A percentile compares a stretch with the other conserved stretches of the same genome.
phyloP scores from a whole-genome alignment of 2,888 invertebrate genomes.

The Tyria jacobaeae region DNA sequence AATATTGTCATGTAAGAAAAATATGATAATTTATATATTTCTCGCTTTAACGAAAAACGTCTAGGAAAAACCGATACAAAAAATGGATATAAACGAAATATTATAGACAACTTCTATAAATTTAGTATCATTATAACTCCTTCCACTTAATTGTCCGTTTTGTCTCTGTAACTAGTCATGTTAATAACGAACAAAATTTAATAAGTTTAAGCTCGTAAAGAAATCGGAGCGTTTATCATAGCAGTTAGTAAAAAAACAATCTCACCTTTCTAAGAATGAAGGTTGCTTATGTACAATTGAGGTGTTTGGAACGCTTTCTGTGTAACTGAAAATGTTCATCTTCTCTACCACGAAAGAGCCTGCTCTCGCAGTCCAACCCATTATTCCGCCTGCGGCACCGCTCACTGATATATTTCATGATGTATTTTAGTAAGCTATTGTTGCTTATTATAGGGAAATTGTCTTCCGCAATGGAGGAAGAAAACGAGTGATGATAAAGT shows the following conservation, averaged over 20 bases:
- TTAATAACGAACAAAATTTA: not conserved
- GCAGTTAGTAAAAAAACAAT: not conserved
- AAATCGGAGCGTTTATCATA: too few relatives aligned
- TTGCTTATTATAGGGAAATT: too few relatives aligned
- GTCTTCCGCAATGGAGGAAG: too few relatives aligned
- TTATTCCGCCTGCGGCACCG: conserved; percentile 82
- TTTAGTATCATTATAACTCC: not conserved
- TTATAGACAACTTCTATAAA: too few relatives aligned
- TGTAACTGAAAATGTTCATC: conserved; percentile 88
- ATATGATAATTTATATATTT: not conserved
- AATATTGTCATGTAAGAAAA: conserved; percentile 40
- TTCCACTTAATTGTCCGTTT: not conserved
- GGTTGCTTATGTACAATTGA: conserved; percentile 81
- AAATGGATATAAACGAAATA: too few relatives aligned
- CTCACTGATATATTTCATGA: too few relatives aligned
- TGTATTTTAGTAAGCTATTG: too few relatives aligned
- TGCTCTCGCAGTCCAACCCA: conserved; percentile 93
- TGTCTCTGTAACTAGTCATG: not conserved
- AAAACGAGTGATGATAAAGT: too few relatives aligned
- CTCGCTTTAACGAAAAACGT: not conserved
- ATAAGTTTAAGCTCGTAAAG: too few relatives aligned
- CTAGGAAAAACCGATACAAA: not conserved
- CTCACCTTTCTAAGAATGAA: conserved; percentile 82
- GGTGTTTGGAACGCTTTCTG: conserved; percentile 78
- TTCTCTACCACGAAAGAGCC: conserved; percentile 94